Base-by-base conservation (phyloP, 2,888 invertebrate species). In the Mythimna ferrago region DNA sequence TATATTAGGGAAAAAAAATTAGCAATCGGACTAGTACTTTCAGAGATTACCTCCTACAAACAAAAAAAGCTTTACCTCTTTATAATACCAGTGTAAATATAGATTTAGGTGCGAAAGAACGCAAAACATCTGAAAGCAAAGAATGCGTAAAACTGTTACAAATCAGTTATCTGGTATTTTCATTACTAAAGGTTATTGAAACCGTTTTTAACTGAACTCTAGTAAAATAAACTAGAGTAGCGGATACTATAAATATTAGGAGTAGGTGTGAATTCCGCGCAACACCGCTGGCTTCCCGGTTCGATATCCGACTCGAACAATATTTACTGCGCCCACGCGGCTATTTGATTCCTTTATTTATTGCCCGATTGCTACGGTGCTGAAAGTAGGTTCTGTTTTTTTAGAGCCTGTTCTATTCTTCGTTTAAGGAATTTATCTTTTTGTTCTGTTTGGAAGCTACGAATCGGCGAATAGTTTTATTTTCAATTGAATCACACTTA, bases 231-330 rank as follows among this genome's bases (percentile, higher is more conserved):
- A 80, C 76, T 69, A 60, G 21, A 26, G 19, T 64, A 72, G 71
- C 71, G 62, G 66, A 70, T 81, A 65, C 67, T 51, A 64, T 84
- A 84, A 84, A 84, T 78, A 81, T 82, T 60, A 71, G 73, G 71
- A 57, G 70, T 41, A 73, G 85, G 75, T 80, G 86, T 77, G 71
- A 86, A 84, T 63, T 74, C 66, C 51, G 44, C 32, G 53, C 58
- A 56, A 61, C 72, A 67, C 53, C 60, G 62, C 44, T 2, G 35
- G 66, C 54, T 86, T 86, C 85, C 83, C 75, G 81, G 85, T 85
- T 82, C 87, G 76, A 80, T 83, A 71, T 64, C 73, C 86, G 63
- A 41, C 14, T 58, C n/a, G 64, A 68, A 58, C 70, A 86, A 78
- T 83, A 76, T 86, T 85, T 85, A 86, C 71, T 41, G 70, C 60